Evolutionary conservation across 2,888 invertebrate genomes (phyloP).

Genomic region (Mesopsocus fuscifrons): DNA sequence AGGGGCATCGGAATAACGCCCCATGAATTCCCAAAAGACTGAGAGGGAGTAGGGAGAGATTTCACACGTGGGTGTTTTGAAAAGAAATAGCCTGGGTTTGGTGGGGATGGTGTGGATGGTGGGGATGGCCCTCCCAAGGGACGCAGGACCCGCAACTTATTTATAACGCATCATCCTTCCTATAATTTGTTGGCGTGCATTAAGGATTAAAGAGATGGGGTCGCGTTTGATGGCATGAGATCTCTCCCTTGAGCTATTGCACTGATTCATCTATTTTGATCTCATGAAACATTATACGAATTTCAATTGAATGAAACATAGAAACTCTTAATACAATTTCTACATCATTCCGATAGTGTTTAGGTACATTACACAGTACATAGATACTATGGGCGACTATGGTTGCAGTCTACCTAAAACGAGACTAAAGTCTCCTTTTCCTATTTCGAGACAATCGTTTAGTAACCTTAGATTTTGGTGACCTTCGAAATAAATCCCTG

Average conservation of each 20-base stretch:
- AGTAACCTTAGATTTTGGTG: too few relatives aligned
- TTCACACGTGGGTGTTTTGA: not conserved
- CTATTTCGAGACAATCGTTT: too few relatives aligned
- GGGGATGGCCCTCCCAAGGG: not conserved
- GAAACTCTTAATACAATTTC: too few relatives aligned
- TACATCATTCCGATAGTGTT: too few relatives aligned
- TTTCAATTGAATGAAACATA: too few relatives aligned
- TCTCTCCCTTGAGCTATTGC: conserved; percentile 2
- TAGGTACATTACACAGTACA: too few relatives aligned
- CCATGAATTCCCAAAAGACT: too few relatives aligned
- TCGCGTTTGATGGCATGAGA: conserved; percentile 1
- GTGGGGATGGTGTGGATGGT: not conserved
- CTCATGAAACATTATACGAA: too few relatives aligned
- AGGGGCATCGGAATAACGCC: not conserved
- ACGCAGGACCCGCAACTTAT: not conserved
- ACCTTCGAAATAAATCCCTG: too few relatives aligned
- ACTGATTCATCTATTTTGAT: conserved; percentile 9
- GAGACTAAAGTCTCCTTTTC: too few relatives aligned
- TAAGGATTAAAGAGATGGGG: conserved; percentile 8
- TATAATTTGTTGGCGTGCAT: conserved; percentile 10
- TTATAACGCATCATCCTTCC: conserved; percentile 7
- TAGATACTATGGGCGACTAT: too few relatives aligned
- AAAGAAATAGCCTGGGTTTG: not conserved
- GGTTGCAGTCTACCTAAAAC: too few relatives aligned
- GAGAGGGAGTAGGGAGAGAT: not conserved